Percentiles rank a stretch among this genome's conserved stretches.
Conservation (phyloP, 2,113 vertebrate species). For the Carollia perspicillata region DNA sequence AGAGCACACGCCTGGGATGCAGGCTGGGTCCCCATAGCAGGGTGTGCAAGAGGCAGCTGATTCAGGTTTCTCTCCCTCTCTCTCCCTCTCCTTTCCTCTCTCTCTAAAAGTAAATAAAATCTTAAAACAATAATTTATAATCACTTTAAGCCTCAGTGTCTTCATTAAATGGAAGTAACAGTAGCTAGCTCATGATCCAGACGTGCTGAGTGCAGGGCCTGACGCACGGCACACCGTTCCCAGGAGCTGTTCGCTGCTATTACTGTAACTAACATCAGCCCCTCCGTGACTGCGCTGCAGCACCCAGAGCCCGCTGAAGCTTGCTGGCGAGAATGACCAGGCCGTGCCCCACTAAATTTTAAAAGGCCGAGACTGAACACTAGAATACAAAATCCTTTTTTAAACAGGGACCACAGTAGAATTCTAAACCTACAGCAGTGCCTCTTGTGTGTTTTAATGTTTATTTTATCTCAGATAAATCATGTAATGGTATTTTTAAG, state of each 20-base stretch:
- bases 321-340: background rate
- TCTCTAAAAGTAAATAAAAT: too few relatives aligned
- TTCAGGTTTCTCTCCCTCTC: too few relatives aligned
- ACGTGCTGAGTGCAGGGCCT: background rate
- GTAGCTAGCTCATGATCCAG: background rate
- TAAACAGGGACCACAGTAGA: background rate
- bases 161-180: conserved; percentile 22
- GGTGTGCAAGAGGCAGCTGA: too few relatives aligned
- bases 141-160: background rate
- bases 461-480: conserved; percentile 28
- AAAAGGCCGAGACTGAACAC: background rate
- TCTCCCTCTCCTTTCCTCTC: too few relatives aligned
- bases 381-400: background rate
- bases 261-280: background rate
- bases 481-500: background rate
- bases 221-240: background rate
- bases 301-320: background rate
- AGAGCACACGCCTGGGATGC: too few relatives aligned
- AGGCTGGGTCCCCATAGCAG: too few relatives aligned
- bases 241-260: background rate
- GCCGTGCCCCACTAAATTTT: background rate
- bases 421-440: background rate
- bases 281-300: background rate
- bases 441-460: background rate
- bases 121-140: too few relatives aligned